Evolutionary conservation across 2,797 vertebrate species (phyloP).

Genomic region (Macrochelys suwanniensis): DNA sequence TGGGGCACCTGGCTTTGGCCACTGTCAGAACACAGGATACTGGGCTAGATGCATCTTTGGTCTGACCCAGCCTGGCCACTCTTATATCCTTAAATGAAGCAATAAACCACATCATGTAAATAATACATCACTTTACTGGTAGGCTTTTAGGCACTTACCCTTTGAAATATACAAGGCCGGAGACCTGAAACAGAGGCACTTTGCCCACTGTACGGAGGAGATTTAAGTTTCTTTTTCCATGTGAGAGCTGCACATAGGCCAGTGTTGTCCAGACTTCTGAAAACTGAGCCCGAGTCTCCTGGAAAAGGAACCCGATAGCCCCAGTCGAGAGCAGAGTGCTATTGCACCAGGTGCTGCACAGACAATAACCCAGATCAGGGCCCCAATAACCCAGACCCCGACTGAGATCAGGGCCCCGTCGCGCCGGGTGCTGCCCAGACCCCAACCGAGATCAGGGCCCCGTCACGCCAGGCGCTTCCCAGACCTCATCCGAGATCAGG

Average conservation of each 20-base stretch:
- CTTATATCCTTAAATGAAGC: not conserved
- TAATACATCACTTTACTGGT: not conserved
- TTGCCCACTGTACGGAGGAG: not conserved
- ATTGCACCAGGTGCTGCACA: too few relatives aligned
- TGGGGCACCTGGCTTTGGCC: too few relatives aligned
- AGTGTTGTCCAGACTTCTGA: not conserved
- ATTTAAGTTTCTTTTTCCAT: not conserved
- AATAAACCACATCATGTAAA: not conserved
- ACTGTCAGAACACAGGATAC: too few relatives aligned
- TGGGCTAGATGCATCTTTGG: not conserved
- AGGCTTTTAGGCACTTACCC: not conserved
- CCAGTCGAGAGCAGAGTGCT: too few relatives aligned
- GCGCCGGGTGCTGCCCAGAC: rapidly evolving
- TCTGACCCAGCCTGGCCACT: not conserved
- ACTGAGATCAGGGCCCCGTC: too few relatives aligned
- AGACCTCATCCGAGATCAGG: too few relatives aligned
- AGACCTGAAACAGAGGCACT: not conserved
- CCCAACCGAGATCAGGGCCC: too few relatives aligned
- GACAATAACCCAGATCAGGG: too few relatives aligned
- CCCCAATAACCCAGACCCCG: not conserved
- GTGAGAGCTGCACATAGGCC: too few relatives aligned
- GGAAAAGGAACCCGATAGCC: not conserved
- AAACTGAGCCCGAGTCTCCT: not conserved
- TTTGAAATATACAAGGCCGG: not conserved
- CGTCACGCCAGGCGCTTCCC: rapidly evolving